phyloP scores from a whole-genome alignment of 1,140 invertebrate genomes.

The Zeugodacus cucurbitae region DNA sequence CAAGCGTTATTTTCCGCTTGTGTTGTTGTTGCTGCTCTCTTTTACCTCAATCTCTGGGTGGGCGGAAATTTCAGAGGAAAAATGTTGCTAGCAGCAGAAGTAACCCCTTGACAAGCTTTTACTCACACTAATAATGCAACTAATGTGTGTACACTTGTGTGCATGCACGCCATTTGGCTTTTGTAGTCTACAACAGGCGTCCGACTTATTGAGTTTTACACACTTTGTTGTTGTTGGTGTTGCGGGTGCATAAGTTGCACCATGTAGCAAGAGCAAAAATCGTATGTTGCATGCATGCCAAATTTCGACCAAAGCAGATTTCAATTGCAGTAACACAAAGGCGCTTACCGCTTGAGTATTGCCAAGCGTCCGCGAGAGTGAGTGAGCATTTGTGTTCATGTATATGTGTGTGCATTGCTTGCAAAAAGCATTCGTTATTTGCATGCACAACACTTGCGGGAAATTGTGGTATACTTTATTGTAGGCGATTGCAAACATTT shows the following conservation, averaged over 20 bases:
- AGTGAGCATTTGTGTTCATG: neutral
- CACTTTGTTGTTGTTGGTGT: slow-evolving; percentile 26
- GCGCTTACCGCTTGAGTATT: neutral
- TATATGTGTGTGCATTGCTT: neutral
- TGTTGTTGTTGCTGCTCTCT: neutral
- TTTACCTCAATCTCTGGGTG: neutral
- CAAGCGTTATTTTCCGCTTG: neutral
- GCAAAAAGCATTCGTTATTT: neutral
- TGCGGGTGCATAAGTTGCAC: slow-evolving; percentile 34
- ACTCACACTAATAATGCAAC: neutral
- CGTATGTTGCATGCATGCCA: slow-evolving; percentile 33
- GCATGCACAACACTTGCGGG: neutral
- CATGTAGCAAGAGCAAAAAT: slow-evolving; percentile 30
- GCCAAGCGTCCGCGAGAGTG: neutral
- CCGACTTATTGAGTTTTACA: slow-evolving; percentile 39
- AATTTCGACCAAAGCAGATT: slow-evolving; percentile 30
- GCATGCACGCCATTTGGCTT: slow-evolving; percentile 31
- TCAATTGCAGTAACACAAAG: slow-evolving; percentile 14
- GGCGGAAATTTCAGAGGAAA: slow-evolving; percentile 21
- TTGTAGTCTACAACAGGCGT: slow-evolving; percentile 27
- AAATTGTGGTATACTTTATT: slow-evolving; percentile 8
- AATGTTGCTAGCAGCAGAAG: neutral
- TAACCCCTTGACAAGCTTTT: neutral
- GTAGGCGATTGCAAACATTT: neutral
- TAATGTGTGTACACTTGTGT: neutral